These are phyloP conservation scores for Poeciliopsis paucimaculata DNA, from an alignment of 2,797 vertebrate genomes.

Conservation along the genomic window DNA sequence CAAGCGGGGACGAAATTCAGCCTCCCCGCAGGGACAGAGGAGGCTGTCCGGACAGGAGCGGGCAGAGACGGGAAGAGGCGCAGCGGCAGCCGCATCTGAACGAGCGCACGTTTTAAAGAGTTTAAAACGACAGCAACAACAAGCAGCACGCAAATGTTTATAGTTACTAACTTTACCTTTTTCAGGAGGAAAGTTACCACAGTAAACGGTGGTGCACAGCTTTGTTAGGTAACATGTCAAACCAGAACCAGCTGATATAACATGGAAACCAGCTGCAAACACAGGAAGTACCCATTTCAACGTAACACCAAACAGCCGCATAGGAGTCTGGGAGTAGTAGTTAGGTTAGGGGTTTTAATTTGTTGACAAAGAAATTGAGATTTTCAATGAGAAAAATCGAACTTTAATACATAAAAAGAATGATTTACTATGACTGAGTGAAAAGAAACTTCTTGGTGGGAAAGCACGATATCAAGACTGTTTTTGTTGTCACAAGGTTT, in stretches of 20 bases:
- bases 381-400: neutral
- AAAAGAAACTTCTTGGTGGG: neutral
- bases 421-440: neutral
- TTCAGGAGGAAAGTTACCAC: neutral
- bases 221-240: conserved; percentile 20
- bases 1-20: conserved; percentile 87
- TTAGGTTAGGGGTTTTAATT: neutral
- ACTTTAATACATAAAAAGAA: neutral
- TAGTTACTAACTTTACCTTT: neutral
- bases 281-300: conserved; percentile 51
- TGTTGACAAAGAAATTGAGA: neutral
- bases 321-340: conserved; percentile 52
- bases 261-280: conserved; percentile 30
- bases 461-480: neutral
- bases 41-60: conserved; percentile 31
- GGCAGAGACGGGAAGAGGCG: conserved; percentile 32
- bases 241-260: neutral
- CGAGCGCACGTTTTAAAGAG: neutral
- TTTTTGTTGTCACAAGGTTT: neutral
- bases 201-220: neutral
- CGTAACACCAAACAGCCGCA: conserved; percentile 37
- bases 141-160: neutral
- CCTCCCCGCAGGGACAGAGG: conserved; percentile 44
- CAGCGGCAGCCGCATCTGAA: conserved; percentile 74
- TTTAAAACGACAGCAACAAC: neutral